Conservation (phyloP, 2,113 vertebrate species). For the Zosterops borbonicus region DNA sequence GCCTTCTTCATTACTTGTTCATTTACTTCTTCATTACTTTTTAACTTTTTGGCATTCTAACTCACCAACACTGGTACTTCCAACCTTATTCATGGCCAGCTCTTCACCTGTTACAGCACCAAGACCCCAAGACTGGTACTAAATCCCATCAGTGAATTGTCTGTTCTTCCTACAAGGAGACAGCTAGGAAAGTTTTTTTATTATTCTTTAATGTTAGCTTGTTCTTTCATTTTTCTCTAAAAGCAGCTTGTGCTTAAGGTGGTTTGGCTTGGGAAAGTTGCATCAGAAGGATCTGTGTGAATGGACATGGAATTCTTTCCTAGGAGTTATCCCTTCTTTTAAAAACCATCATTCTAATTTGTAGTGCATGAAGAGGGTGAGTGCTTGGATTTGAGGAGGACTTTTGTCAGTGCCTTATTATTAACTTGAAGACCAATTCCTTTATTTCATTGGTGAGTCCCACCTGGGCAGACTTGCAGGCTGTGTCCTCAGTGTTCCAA, state of each 20-base stretch:
- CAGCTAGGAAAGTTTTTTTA: background rate
- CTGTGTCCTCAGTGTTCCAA: background rate
- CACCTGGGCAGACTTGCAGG: background rate
- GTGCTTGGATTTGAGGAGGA: background rate
- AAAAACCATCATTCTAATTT: background rate
- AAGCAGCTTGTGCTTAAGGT: slow-evolving; percentile 48
- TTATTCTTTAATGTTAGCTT: background rate
- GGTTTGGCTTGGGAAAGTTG: background rate
- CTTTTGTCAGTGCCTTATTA: slow-evolving; percentile 73
- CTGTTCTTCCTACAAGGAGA: background rate
- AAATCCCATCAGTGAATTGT: background rate
- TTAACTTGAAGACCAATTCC: slow-evolving; percentile 49
- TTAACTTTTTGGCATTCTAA: background rate
- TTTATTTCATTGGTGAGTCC: background rate
- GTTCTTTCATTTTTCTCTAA: background rate
- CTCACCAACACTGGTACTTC: background rate
- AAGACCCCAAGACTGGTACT: background rate
- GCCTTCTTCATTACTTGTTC: background rate
- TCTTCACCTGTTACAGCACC: slow-evolving; percentile 3
- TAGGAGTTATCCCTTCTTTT: background rate
- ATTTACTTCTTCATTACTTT: background rate
- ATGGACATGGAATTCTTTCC: background rate
- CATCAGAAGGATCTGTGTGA: background rate
- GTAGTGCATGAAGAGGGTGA: background rate
- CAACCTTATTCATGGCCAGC: background rate